Evolutionary conservation across 1,140 invertebrate genomes (phyloP).

Genomic region (Drosophila ananassae): DNA sequence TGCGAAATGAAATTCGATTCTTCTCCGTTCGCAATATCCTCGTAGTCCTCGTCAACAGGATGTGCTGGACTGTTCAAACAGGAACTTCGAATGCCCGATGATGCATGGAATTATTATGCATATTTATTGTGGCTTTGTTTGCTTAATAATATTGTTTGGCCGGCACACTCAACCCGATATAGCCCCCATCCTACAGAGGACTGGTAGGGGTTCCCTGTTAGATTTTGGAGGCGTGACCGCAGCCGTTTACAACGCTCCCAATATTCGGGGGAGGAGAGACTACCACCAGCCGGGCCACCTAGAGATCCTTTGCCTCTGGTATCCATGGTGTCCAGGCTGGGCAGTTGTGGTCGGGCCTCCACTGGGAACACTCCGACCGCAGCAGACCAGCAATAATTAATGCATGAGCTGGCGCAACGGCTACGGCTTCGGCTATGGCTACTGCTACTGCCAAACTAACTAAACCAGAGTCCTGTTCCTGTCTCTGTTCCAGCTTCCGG

Average conservation of each 20-base stretch:
- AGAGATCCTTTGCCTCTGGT: conserved; percentile 6
- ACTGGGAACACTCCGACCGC: conserved; percentile 55
- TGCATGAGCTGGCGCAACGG: conserved; percentile 67
- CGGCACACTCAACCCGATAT: neutral
- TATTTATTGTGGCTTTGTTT: conserved; percentile 74
- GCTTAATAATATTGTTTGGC: conserved; percentile 48
- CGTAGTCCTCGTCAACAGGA: conserved; percentile 20
- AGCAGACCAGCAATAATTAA: conserved; percentile 81
- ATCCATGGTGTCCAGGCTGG: conserved; percentile 44
- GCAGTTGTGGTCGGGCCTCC: conserved; percentile 17
- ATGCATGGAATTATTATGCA: conserved; percentile 74
- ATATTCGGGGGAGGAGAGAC: neutral
- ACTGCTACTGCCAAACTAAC: conserved; percentile 55
- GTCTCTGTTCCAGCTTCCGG: conserved; percentile 29
- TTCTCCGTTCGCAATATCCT: neutral
- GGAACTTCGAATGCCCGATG: conserved; percentile 46
- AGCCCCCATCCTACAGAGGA: neutral
- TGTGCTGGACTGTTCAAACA: conserved; percentile 6
- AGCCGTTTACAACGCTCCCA: conserved; percentile 17
- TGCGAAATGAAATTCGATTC: conserved; percentile 40
- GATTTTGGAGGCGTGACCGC: conserved; percentile 55
- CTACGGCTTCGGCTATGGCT: conserved; percentile 14
- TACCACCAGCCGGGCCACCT: neutral
- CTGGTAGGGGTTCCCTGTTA: conserved; percentile 9
- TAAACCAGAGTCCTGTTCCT: conserved; percentile 32